These are phyloP conservation scores for Drosophila dunni DNA, from an alignment of 1,140 invertebrate species.

Conservation along the genomic window DNA sequence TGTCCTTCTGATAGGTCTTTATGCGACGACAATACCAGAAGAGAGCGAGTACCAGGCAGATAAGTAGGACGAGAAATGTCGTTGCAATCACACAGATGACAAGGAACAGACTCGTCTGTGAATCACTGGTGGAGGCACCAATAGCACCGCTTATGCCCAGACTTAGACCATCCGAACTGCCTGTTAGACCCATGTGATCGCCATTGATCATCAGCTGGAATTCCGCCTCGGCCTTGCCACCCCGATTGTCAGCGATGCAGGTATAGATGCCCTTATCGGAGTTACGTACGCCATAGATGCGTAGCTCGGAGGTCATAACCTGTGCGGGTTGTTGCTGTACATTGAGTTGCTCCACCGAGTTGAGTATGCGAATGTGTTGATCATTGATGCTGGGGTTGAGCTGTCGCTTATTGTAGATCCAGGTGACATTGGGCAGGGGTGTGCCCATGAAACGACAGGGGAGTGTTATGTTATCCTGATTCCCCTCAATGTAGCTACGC, in stretches of 20 bases:
- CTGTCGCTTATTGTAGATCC: constrained; percentile 89
- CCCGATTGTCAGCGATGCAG: constrained; percentile 94
- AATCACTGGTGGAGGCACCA: constrained; percentile 68
- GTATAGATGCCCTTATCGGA: constrained; percentile 94
- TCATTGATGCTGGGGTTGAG: constrained; percentile 85
- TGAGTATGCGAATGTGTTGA: constrained; percentile 84
- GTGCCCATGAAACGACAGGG: constrained; percentile 91
- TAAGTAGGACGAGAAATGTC: constrained; percentile 86
- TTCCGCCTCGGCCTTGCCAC: constrained; percentile 90
- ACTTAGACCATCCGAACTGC: constrained; percentile 70
- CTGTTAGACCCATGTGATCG: constrained; percentile 79
- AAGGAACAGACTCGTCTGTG: constrained; percentile 85
- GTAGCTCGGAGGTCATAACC: constrained; percentile 86
- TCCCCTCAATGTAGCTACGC: constrained; percentile 86
- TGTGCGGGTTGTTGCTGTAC: constrained; percentile 27
- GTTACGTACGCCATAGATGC: constrained; percentile 88
- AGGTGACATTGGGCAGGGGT: constrained; percentile 90
- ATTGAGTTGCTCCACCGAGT: constrained; percentile 61
- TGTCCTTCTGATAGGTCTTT: constrained; percentile 86
- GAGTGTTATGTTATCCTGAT: constrained; percentile 89
- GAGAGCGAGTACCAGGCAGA: constrained; percentile 88
- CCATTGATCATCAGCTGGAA: constrained; percentile 88
- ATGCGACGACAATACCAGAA: constrained; percentile 88
- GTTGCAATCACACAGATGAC: constrained; percentile 86
- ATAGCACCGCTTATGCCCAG: constrained; percentile 65